phyloP scores from a whole-genome alignment of 1,140 invertebrate genomes.

The Apis mellifera region DNA sequence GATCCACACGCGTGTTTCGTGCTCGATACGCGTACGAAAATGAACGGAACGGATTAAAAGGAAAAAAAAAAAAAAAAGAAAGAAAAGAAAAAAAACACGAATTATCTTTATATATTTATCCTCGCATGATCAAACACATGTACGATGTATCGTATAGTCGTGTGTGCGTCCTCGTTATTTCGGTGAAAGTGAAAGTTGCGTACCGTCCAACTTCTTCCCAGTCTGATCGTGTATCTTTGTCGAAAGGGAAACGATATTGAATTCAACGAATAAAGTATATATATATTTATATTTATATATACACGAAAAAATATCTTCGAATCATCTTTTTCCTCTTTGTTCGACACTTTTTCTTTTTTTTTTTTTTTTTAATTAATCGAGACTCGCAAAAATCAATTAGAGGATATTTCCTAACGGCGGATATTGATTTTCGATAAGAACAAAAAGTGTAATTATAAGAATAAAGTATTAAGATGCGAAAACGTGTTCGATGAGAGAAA shows the following conservation, averaged over 20 bases:
- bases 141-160: slow-evolving; percentile 29
- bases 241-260: slow-evolving; percentile 23
- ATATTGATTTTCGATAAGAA: too few species aligned
- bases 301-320: background rate
- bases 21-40: background rate
- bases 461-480: too few species aligned
- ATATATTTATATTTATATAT: background rate
- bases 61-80: too few species aligned
- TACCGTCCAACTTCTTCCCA: slow-evolving; percentile 63
- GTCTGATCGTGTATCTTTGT: slow-evolving; percentile 49
- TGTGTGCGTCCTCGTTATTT: slow-evolving; percentile 73
- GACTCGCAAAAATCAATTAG: too few species aligned
- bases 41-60: too few species aligned
- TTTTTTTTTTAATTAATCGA: background rate
- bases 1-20: slow-evolving; percentile 16
- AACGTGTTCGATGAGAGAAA: too few species aligned
- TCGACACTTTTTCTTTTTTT: background rate
- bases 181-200: slow-evolving; percentile 77
- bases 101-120: slow-evolving; percentile 19
- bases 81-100: too few species aligned
- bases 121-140: slow-evolving; percentile 41
- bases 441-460: too few species aligned
- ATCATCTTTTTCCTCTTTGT: too few species aligned
- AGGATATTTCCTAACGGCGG: too few species aligned
- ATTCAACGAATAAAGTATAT: background rate